Evolutionary conservation across 2,888 invertebrate species (phyloP), one percentile per base, ranked within the genome.

Genomic region (Clitarchus hookeri): DNA sequence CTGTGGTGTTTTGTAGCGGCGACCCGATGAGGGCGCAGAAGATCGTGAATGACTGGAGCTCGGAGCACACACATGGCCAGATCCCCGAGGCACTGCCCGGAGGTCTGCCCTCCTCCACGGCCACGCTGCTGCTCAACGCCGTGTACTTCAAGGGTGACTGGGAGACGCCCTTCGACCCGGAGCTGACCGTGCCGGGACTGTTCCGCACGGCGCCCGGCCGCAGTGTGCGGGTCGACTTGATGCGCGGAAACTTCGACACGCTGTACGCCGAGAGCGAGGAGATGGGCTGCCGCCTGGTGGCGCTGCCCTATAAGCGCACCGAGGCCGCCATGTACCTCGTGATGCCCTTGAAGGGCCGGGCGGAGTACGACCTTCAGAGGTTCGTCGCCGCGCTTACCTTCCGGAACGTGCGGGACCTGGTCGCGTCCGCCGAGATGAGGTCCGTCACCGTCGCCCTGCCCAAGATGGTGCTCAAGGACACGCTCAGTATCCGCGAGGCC

Each of bases 91-190:
- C 92, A 44, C 84, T 92, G 26, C 88, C 90, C 0, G 86, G 88
- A 9, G 91, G 91, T 0, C 90, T 91, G 6, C 88, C 90, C 0
- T 87, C 90, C 0, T 85, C 88, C 19, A 91, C 92, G 0, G 89
- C 90, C 0, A 89, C 92, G 23, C 90, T 92, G 25, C 90, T 92
- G 82, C 89, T 91, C 6, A 92, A 92, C 88, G 91, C 92, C 11
- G 90, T 93, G 44, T 92, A 92, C 88, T 93, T 93, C 88, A 90
- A 90, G 84, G 92, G 91, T 0, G 90, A 91, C 83, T 93, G 93
- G 93, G 91, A 91, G 88, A 90, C 90, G 4, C 92, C 92, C 0
- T 93, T 93, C 88, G 90, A 90, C 79, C 89, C 90, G 12, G 89
- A 90, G 85, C 84, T 91, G 12, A 92, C 92, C 85, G 88, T 89